phyloP scores from a whole-genome alignment of 2,113 vertebrate species.

The Equus quagga region DNA sequence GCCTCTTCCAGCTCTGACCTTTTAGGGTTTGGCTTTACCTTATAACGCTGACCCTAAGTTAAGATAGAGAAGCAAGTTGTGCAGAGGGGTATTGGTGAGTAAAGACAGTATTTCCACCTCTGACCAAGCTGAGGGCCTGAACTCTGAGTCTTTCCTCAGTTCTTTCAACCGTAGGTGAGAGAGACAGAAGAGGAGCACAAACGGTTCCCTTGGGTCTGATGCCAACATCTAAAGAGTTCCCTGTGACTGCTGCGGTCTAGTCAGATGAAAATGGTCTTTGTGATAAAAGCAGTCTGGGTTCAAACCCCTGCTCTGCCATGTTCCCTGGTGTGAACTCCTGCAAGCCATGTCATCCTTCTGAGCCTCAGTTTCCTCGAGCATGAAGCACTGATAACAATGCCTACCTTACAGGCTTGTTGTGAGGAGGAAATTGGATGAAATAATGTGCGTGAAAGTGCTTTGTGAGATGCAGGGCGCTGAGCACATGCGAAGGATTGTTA shows the following conservation, averaged over 20 bases:
- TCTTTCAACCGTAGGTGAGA: background rate
- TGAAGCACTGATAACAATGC: background rate
- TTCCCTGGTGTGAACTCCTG: background rate
- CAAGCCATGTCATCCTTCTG: background rate
- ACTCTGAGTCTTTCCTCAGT: background rate
- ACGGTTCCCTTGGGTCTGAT: background rate
- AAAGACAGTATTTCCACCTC: background rate
- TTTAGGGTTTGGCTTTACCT: background rate
- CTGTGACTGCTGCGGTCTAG: background rate
- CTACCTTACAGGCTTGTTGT: background rate
- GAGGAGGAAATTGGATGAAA: constrained; percentile 36
- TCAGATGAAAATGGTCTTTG: rapidly evolving
- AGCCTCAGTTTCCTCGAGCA: background rate
- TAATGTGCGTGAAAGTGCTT: background rate
- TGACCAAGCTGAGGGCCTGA: background rate
- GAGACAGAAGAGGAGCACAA: background rate
- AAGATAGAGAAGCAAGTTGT: background rate
- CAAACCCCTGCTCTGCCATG: background rate
- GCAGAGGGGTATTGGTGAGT: background rate
- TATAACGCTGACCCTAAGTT: background rate
- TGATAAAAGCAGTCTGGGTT: background rate
- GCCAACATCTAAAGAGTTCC: background rate
- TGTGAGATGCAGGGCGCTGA: rapidly evolving
- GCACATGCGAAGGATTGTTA: background rate
- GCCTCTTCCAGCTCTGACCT: background rate